Base-by-base conservation (phyloP, 2,888 invertebrate genomes). In the Copidosoma aretas region DNA sequence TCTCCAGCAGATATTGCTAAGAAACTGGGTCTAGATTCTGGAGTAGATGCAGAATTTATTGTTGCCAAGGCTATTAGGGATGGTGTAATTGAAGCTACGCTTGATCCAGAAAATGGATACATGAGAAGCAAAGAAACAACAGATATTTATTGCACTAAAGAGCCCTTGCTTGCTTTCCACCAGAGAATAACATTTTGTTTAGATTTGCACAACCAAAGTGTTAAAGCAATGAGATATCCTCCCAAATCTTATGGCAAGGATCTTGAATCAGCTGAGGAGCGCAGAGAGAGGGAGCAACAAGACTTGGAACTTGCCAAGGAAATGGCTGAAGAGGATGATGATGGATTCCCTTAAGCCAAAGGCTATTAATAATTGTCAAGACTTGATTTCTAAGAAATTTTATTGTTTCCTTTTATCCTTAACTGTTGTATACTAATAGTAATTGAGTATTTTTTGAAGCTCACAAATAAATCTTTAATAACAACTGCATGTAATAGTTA, bases 291-390 rank as follows among this genome's bases (percentile, higher is more conserved):
- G 63, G 98, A 98, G 84, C 97, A 98, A 80, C 97, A 98, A 84
- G 99, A 99, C 85, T 87, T 99, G 79, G 99, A 99, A 84, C 87
- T 98, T 77, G 99, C 99, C n/a, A 99, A 98, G 84, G 98, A 99
- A 86, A 97, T 99, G 93, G 98, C 98, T 10, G 99, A 99, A 82
- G 98, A 99, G 82, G 98, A 99, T 84, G 97, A 98, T 87, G 96
- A 96, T 86, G 93, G 93, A 74, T 93, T 93, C 81, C 87, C 87
- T 75, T 87, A 82, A 83, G 78, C 75, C 65, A 25, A 69, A 72
- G 57, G 58, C n/a, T 57, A 32, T 12, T 46, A 46, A 46, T 12
- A 46, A 46, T 12, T 3, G 17, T 46, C 43, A 52, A 19, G 19
- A 52, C 52, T 19, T 52, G 32, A 58, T 58, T 53, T 67, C 21